phyloP scores from a whole-genome alignment of 1,140 invertebrate species.

The Magallana gigas region DNA sequence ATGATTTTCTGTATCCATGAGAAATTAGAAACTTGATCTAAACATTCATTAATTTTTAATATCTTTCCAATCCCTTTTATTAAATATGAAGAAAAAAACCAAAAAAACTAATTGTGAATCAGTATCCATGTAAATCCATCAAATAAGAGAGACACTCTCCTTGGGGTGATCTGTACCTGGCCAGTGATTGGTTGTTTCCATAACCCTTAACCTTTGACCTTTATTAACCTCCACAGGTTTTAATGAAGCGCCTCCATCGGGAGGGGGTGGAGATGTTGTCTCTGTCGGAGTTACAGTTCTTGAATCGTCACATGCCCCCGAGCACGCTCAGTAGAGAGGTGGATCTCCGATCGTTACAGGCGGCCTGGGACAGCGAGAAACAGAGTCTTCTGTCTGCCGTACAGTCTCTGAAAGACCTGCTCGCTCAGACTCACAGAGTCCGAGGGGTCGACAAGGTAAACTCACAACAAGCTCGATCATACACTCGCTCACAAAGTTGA shows the following conservation, averaged over 20 bases:
- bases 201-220: background rate
- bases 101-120: too few species aligned
- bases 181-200: background rate
- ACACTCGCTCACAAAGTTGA: too few species aligned
- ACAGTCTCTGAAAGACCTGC: conserved; percentile 71
- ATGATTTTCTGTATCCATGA: too few species aligned
- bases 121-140: too few species aligned
- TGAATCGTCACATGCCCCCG: conserved; percentile 65
- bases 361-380: conserved; percentile 71
- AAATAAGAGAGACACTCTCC: too few species aligned
- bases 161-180: background rate
- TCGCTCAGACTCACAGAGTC: conserved; percentile 65
- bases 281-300: conserved; percentile 72
- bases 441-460: conserved; percentile 64
- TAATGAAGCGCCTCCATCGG: conserved; percentile 70
- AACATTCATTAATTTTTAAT: too few species aligned
- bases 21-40: too few species aligned
- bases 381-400: conserved; percentile 68
- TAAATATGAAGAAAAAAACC: background rate
- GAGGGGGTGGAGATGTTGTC: conserved; percentile 71
- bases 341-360: conserved; percentile 59
- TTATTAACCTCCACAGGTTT: conserved; percentile 59
- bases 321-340: conserved; percentile 51
- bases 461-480: too few species aligned
- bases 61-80: background rate